phyloP scores from a whole-genome alignment of 2,888 invertebrate genomes.

The Drosophila paucipuncta region DNA sequence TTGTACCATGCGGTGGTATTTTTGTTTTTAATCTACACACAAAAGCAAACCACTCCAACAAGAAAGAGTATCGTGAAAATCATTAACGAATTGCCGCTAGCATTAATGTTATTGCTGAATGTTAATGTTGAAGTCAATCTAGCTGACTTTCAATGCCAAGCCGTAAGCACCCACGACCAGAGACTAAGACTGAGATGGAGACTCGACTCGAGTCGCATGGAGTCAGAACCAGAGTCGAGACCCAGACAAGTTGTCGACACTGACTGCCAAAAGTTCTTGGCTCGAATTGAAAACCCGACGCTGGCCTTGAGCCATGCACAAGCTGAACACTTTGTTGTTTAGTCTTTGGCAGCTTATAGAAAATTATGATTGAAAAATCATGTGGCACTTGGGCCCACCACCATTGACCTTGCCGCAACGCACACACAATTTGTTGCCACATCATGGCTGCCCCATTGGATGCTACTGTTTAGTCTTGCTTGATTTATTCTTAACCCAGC shows the following conservation, averaged over 20 bases:
- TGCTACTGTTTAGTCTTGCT: conserved; percentile 42
- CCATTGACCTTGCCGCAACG: conserved; percentile 48
- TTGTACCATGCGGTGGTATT: background rate
- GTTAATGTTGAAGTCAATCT: conserved; percentile 27
- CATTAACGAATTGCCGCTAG: conserved; percentile 34
- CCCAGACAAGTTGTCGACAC: conserved; percentile 40
- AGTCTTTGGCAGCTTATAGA: conserved; percentile 27
- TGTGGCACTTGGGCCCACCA: conserved; percentile 37
- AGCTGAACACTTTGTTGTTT: conserved; percentile 14
- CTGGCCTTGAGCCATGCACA: conserved; percentile 54
- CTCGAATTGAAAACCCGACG: conserved; percentile 56
- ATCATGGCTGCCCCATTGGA: conserved; percentile 44
- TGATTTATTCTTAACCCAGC: conserved; percentile 31
- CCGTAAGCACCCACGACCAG: conserved; percentile 44
- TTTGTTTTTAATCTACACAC: background rate
- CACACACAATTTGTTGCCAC: conserved; percentile 45
- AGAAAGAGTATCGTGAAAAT: conserved; percentile 13
- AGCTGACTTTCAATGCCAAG: conserved; percentile 45
- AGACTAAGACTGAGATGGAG: conserved; percentile 15
- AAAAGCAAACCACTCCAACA: too few relatives aligned
- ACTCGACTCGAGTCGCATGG: conserved; percentile 1
- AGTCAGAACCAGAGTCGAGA: conserved; percentile 30
- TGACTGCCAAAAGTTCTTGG: conserved; percentile 59
- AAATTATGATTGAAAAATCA: conserved; percentile 53
- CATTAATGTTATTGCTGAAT: conserved; percentile 21